Conservation (phyloP, 1,140 invertebrate genomes). For the Piezodorus guildinii region DNA sequence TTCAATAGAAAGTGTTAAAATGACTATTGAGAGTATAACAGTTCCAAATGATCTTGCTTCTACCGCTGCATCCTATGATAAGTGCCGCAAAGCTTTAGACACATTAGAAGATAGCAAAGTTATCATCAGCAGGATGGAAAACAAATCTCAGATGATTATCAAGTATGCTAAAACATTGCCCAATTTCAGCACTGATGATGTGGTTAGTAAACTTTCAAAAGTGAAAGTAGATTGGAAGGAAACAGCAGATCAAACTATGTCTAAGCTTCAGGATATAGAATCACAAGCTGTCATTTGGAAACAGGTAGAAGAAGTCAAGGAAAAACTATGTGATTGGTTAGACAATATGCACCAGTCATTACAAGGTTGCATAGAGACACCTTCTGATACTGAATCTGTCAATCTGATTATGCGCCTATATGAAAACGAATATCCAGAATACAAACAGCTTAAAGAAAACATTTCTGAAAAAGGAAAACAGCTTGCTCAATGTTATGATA, state of each 20-base stretch:
- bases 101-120: conserved; percentile 60
- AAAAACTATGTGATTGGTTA: conserved; percentile 73
- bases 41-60: conserved; percentile 51
- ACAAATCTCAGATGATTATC: conserved; percentile 51
- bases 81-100: conserved; percentile 60
- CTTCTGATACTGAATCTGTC: conserved; percentile 61
- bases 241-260: conserved; percentile 52
- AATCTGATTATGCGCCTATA: conserved; percentile 46
- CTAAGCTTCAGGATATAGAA: conserved; percentile 65
- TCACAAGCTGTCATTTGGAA: conserved; percentile 83
- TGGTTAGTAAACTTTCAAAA: conserved; percentile 49
- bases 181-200: conserved; percentile 46
- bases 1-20: conserved; percentile 52
- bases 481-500: conserved; percentile 64
- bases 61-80: conserved; percentile 48
- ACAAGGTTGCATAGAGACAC: neutral
- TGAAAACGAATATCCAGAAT: conserved; percentile 69
- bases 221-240: conserved; percentile 62
- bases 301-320: conserved; percentile 74
- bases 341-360: conserved; percentile 51
- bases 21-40: conserved; percentile 36
- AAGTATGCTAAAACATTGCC: conserved; percentile 63
- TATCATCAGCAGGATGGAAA: conserved; percentile 60
- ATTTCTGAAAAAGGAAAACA: conserved; percentile 69
- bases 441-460: conserved; percentile 59